Evolutionary conservation across 2,797 vertebrate genomes (phyloP), one percentile per base, ranked within the genome.

Genomic region (Pristis pectinata): DNA sequence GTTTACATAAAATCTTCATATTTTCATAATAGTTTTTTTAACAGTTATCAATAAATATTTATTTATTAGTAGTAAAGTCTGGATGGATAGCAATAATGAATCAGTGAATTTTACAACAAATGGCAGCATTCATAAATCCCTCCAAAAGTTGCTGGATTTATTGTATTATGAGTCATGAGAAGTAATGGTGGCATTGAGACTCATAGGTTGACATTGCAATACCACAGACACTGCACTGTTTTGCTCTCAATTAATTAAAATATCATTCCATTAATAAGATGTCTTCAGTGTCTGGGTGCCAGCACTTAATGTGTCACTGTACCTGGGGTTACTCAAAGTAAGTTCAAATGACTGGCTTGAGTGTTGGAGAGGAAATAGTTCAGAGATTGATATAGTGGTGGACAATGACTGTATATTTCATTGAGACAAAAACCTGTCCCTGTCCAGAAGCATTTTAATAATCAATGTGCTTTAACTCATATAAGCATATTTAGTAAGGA

Each of bases 351-450:
- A 37, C 7, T 91, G 34, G n/a, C n/a, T 64, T 91, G 56, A 61
- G 27, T 91, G 59, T 17, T 91, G 59, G 56, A 91, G 59, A 91
- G 61, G 34, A 91, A 91, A 64, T 91, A n/a, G 59, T 64, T 91
- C 34, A 37, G 59, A 19, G 59, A 7, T 91, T 91, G 87, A 91
- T 91, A 87, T 17, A 59, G 34, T 91, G 87, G 0, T 37, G 59
- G 34, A 64, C 59, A 59, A 91, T 37, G n/a, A 41, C 15, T 64
- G 15, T 91, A 83, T 53, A 41, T 91, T 91, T 91, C 59, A 64
- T 91, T 91, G 87, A 64, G 87, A 91, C 17, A 37, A 61, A 64
- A 91, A 24, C 6, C 34, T 61, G 85, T 56, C 49, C n/a, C 49
- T 85, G 49, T 56, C 37, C 77, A 80, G n/a, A 49, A 49, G 30